A percentile compares a stretch with the other conserved stretches of the same genome.
Conservation (phyloP, 92 coral and sea anemone genomes). For the Montipora capitata region DNA sequence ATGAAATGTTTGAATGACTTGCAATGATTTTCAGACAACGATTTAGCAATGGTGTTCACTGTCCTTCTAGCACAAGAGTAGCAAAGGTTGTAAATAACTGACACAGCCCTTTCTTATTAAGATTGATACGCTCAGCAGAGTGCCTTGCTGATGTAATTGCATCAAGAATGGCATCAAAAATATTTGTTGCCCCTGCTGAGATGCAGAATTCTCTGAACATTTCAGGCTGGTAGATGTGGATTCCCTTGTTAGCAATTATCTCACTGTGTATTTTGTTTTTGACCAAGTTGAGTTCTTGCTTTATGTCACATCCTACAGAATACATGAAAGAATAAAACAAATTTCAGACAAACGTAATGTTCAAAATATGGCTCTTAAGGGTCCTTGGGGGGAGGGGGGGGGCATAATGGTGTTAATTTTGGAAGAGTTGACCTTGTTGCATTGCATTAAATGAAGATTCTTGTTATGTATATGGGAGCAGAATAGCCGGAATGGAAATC, state of each 20-base stretch:
- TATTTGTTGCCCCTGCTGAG: constrained; percentile 7
- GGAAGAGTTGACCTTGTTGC: too few species aligned
- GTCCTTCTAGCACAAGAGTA: constrained; percentile 62
- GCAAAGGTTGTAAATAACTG: too few species aligned
- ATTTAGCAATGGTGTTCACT: background rate
- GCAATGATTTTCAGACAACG: constrained; percentile 32
- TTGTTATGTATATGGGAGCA: too few species aligned
- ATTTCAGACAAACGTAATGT: too few species aligned
- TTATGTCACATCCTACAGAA: too few species aligned
- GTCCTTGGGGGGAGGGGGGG: too few species aligned
- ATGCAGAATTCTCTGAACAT: constrained; percentile 31
- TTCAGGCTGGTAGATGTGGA: constrained; percentile 39
- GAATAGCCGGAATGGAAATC: too few species aligned
- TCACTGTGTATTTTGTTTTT: constrained; percentile 23
- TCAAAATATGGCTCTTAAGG: background rate
- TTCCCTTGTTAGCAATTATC: constrained; percentile 27
- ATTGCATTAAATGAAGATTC: too few species aligned
- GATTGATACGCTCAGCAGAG: too few species aligned
- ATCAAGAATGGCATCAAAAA: constrained; percentile 7
- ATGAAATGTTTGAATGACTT: constrained; percentile 27
- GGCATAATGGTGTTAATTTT: too few species aligned
- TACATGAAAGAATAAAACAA: too few species aligned
- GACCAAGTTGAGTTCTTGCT: background rate
- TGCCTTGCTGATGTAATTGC: constrained; percentile 8
- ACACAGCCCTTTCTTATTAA: too few species aligned